These are phyloP conservation scores for Parotia lawesii DNA, from an alignment of 2,113 vertebrate genomes.

Conservation along the genomic window DNA sequence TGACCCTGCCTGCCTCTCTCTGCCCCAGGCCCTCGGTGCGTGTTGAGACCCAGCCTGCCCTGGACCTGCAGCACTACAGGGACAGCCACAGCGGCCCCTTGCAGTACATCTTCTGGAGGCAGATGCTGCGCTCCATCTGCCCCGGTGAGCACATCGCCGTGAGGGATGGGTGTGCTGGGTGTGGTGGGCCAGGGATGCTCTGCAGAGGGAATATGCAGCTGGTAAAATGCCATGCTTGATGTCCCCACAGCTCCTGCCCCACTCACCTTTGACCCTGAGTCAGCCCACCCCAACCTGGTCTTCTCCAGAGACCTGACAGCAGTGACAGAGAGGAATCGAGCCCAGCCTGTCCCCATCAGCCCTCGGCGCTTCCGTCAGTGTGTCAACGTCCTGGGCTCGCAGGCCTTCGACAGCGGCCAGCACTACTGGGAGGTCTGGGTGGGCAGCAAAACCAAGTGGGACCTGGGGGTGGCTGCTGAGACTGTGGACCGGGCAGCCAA, in stretches of 20 bases:
- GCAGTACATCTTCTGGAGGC: conserved; percentile 83
- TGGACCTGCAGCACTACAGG: conserved; percentile 65
- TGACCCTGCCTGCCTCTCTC: background rate
- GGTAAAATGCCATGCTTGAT: fast-evolving
- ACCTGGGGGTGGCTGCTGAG: conserved; percentile 80
- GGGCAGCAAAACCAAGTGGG: conserved; percentile 83
- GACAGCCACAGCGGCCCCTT: conserved; percentile 74
- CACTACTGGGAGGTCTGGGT: conserved; percentile 89
- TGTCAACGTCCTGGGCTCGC: conserved; percentile 75
- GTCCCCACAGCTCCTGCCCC: conserved; percentile 70
- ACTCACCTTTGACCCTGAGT: conserved; percentile 78
- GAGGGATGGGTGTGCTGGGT: fast-evolving
- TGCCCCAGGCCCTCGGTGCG: conserved; percentile 8
- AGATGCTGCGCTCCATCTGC: conserved; percentile 75
- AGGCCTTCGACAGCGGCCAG: conserved; percentile 72
- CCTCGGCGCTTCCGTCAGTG: conserved; percentile 79
- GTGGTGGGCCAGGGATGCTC: fast-evolving
- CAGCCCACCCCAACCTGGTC: conserved; percentile 80
- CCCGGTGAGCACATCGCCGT: conserved; percentile 64
- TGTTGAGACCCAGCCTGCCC: conserved; percentile 40
- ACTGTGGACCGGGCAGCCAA: conserved; percentile 66
- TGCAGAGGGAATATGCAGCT: fast-evolving
- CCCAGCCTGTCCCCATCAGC: background rate
- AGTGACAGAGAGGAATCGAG: conserved; percentile 67
- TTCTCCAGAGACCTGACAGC: conserved; percentile 76